Base-by-base conservation (phyloP, 1,140 invertebrate species). In the Antheraea mylitta region DNA sequence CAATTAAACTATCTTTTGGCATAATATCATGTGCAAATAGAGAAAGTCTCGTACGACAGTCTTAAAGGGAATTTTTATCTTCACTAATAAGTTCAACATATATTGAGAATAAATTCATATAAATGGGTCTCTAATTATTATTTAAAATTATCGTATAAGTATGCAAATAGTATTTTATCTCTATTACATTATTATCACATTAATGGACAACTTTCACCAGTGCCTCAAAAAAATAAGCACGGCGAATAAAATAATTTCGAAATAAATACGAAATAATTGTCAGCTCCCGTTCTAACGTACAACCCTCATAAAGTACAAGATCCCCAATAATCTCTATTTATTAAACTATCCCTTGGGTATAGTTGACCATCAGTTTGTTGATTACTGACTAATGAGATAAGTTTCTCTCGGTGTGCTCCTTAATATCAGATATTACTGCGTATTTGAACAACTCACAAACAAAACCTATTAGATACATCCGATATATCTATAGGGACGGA, bases 331-430 rank as follows among this genome's bases (percentile, higher is more conserved):
- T 78, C 74, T 74, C 58, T 76, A 74, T 76, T 76, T 78, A 78
- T 76, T 76, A 76, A 76, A 78, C 60, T 58, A 69, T 53, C 67
- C 58, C 64, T 53, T 53, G 8, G 22, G 18, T 36, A 13, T 9
- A 73, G 73, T 71, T 72, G 72, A 72, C 68, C 73, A 66, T 69
- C 63, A 76, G 74, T 75, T 76, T 73, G 70, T 70, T 74, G 69
- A 78, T 78, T 76, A 78, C 71, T 70, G 64, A 73, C 72, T 80
- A 80, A 80, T 74, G 79, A 80, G 79, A 80, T 76, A 80, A 80
- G 69, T 80, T 80, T 76, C 64, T 71, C 71, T 53, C 45, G 45
- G 45, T 53, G 45, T 53, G 45, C 45, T 53, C 45, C 45, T 53
- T 53, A 53, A 53, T 53, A 13, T 53, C 45, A 53, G 45, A 53